phyloP scores from a whole-genome alignment of 2,113 vertebrate genomes.

The Anarrhichthys ocellatus region DNA sequence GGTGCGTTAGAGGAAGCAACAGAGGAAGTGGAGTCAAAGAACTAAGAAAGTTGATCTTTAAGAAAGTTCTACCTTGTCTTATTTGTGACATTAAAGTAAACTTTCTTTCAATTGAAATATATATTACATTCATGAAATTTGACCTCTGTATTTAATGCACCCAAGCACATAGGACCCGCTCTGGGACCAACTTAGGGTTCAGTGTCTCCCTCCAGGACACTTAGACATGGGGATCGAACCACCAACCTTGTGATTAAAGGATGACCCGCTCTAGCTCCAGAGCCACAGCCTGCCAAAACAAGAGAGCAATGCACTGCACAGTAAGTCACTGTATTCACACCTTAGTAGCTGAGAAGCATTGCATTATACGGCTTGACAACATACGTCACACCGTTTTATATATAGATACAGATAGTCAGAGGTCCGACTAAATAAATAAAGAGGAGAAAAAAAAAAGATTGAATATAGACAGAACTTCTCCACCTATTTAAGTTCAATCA shows the following conservation, averaged over 20 bases:
- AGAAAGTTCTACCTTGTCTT: neutral
- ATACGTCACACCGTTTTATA: neutral
- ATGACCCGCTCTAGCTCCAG: too few relatives aligned
- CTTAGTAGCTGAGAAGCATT: neutral
- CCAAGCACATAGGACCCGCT: too few relatives aligned
- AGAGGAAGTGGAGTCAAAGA: conserved; percentile 53
- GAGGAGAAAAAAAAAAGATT: neutral
- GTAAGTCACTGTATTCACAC: neutral
- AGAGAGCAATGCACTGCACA: neutral
- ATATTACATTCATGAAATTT: neutral
- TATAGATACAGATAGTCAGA: neutral
- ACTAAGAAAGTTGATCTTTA: neutral
- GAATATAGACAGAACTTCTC: neutral
- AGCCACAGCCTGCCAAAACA: too few relatives aligned
- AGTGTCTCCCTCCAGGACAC: too few relatives aligned
- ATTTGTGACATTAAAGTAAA: conserved; percentile 8
- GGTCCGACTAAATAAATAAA: neutral
- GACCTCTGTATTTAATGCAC: neutral
- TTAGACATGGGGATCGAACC: too few relatives aligned
- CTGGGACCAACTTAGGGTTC: too few relatives aligned
- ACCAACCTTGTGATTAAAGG: too few relatives aligned
- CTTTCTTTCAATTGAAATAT: neutral
- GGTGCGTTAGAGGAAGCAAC: conserved; percentile 57
- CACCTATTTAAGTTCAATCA: neutral
- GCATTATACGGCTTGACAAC: neutral